phyloP scores from a whole-genome alignment of 2,113 vertebrate genomes.

The Dissostichus mawsoni region DNA sequence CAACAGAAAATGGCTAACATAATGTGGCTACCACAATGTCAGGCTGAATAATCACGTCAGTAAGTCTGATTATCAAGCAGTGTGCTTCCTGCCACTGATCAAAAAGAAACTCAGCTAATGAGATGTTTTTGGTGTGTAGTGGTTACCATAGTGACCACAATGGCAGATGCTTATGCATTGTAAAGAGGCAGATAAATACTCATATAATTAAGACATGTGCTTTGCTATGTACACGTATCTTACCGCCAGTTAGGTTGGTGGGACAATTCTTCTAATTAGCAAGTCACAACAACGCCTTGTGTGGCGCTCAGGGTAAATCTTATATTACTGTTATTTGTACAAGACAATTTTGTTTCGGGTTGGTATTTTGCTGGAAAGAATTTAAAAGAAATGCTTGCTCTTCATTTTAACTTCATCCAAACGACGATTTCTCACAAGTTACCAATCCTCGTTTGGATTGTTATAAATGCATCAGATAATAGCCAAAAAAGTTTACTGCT shows the following conservation, averaged over 20 bases:
- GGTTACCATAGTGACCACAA: slow-evolving; percentile 4
- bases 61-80: background rate
- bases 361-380: background rate
- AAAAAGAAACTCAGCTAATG: background rate
- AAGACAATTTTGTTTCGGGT: background rate
- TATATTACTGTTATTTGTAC: background rate
- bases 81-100: slow-evolving; percentile 15
- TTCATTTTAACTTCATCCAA: background rate
- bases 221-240: background rate
- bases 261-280: background rate
- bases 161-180: background rate
- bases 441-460: background rate
- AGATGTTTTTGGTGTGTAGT: slow-evolving; percentile 1
- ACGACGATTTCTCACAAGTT: background rate
- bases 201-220: background rate
- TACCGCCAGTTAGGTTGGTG: no score
- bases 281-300: background rate
- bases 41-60: background rate
- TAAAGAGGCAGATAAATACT: background rate
- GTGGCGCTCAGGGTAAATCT: background rate
- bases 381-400: background rate
- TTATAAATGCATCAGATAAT: background rate
- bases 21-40: background rate
- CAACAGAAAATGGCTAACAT: background rate
- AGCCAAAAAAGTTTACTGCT: background rate